Evolutionary conservation across 2,797 vertebrate genomes (phyloP).

Genomic region (Gymnothorax javanicus): DNA sequence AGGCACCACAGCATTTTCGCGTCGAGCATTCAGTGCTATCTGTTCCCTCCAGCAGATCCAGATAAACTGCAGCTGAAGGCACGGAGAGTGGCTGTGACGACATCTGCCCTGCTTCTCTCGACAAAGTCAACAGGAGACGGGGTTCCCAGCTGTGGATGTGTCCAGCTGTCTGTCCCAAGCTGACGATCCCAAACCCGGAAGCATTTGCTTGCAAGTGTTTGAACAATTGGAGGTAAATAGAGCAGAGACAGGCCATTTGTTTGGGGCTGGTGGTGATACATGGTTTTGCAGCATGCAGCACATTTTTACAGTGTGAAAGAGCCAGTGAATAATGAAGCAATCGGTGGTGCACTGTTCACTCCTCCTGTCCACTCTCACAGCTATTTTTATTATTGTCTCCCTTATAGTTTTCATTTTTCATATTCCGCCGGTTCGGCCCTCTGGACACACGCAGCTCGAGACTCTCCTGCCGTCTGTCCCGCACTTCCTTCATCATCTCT

Average conservation of each 20-base stretch:
- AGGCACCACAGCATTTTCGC: neutral
- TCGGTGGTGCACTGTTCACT: slow-evolving; percentile 41
- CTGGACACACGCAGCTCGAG: slow-evolving; percentile 10
- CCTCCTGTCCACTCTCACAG: slow-evolving; percentile 78
- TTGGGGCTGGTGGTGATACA: slow-evolving; percentile 78
- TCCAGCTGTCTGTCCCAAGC: slow-evolving; percentile 24
- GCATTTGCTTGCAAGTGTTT: slow-evolving; percentile 72
- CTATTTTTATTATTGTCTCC: slow-evolving; percentile 84
- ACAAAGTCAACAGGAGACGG: neutral
- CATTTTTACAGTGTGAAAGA: slow-evolving; percentile 84
- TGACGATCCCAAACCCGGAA: slow-evolving; percentile 14
- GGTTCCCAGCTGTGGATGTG: neutral
- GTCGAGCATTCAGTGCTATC: neutral
- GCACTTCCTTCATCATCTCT: slow-evolving; percentile 6
- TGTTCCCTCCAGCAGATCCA: neutral
- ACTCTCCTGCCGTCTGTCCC: slow-evolving; percentile 11
- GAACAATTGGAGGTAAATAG: slow-evolving; percentile 85
- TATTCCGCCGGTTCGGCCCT: slow-evolving; percentile 49
- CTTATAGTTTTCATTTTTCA: slow-evolving; percentile 82
- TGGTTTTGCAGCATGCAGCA: slow-evolving; percentile 83
- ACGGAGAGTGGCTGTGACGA: neutral
- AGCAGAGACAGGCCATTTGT: slow-evolving; percentile 79
- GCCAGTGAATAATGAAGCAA: slow-evolving; percentile 82
- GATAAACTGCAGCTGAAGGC: neutral
- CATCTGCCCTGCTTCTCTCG: neutral